Evolutionary conservation across 2,113 vertebrate genomes (phyloP), one percentile per base, ranked within the genome.

Genomic region (Myiagra hebetior): DNA sequence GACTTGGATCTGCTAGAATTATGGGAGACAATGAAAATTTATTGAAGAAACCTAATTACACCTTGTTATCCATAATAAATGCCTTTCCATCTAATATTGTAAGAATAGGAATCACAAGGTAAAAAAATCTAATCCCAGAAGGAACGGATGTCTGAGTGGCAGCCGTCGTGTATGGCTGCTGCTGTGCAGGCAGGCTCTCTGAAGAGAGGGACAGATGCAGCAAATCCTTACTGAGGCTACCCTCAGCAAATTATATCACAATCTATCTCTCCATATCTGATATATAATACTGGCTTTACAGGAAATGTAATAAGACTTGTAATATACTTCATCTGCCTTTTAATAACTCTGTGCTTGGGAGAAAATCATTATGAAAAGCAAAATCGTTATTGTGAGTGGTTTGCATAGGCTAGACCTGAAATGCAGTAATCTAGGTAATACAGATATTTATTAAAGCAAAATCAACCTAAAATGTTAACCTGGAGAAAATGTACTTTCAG

Each of bases 31-130:
- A 50, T 65, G 53, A 91, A 53, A 68, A 85, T 67, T 93, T 83
- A 85, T 95, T 95, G 80, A 93, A 85, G 70, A 87, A 62, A 63
- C 74, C 60, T 87, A 96, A 97, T 96, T 91, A 87, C 47, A 69
- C 74, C 59, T 83, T 87, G 57, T 95, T 96, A 95, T 94, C 37
- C 7, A 4, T 90, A 93, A 94, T 73, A 84, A 82, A 64, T 70
- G 50, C 46, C 50, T 92, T 88, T 93, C 57, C 42, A 85, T 85
- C 69, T 94, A 96, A 74, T 79, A 91, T 44, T 47, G 46, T 75
- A 85, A 53, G 42, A 89, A 56, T 39, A 89, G 75, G 90, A 97
- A 91, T 69, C 83, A 41, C 62, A 69, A 81, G 46, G 62, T 75
- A 74, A 90, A 88, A 85, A 87, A 81, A 49, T 41, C 41, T 64